phyloP scores from a whole-genome alignment of 2,113 vertebrate genomes.

The Hemibates koningsi region DNA sequence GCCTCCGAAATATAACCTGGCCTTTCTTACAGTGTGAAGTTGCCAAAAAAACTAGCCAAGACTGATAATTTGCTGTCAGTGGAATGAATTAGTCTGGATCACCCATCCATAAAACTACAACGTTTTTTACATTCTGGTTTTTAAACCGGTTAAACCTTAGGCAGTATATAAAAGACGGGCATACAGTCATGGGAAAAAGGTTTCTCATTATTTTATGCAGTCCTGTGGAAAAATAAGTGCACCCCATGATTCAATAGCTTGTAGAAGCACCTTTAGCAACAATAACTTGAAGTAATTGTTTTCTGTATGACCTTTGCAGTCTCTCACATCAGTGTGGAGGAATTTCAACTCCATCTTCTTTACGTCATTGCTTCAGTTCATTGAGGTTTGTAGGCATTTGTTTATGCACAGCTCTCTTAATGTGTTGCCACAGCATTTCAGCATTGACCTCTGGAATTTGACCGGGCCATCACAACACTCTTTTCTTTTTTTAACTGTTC shows the following conservation, averaged over 20 bases:
- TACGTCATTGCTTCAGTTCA: not conserved
- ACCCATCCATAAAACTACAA: not conserved
- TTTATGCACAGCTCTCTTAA: not conserved
- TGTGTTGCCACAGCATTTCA: not conserved
- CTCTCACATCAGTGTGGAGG: not conserved
- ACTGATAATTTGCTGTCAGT: not conserved
- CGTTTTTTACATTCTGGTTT: not conserved
- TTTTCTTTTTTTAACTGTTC: not conserved
- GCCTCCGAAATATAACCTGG: not conserved
- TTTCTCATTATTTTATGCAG: not conserved
- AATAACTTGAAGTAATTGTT: not conserved
- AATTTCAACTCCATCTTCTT: not conserved
- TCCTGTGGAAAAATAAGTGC: not conserved
- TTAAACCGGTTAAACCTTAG: not conserved
- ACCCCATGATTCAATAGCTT: not conserved
- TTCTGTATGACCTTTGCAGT: not conserved
- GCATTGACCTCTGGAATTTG: not conserved
- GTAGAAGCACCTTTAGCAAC: not conserved
- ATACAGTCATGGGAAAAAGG: not conserved
- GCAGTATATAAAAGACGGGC: not conserved
- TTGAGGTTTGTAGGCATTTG: not conserved
- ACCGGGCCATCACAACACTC: not conserved
- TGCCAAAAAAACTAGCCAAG: not conserved
- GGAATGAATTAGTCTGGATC: not conserved
- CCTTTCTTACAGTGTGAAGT: not conserved